Conservation (phyloP, 2,113 vertebrate species). For the Anhinga anhinga region DNA sequence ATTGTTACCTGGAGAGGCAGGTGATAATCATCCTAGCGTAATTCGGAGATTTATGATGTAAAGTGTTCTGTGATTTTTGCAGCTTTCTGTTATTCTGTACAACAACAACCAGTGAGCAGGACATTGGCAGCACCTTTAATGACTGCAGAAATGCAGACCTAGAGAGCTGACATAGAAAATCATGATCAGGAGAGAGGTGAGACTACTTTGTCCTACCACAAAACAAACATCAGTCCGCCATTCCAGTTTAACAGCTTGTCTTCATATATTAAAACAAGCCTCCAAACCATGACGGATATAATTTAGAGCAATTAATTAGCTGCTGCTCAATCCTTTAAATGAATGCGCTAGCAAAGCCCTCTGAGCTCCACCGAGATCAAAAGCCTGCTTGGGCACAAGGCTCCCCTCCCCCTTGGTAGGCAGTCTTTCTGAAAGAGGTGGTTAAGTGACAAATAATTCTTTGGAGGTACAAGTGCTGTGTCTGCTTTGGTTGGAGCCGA, state of each 20-base stretch:
- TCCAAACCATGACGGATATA: background rate
- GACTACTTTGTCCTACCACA: background rate
- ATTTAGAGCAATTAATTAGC: background rate
- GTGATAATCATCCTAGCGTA: background rate
- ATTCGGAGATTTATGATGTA: background rate
- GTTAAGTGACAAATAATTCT: background rate
- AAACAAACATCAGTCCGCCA: background rate
- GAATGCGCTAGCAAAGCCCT: background rate
- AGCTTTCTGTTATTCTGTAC: background rate
- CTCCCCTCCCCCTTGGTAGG: background rate
- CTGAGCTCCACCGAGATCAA: background rate
- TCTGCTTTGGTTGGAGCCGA: background rate
- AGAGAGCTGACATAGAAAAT: background rate
- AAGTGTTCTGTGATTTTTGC: background rate
- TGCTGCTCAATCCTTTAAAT: background rate
- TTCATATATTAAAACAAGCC: background rate
- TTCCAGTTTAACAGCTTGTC: background rate
- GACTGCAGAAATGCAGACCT: background rate
- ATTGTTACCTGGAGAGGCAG: background rate
- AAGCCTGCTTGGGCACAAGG: background rate
- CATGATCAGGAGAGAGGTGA: background rate
- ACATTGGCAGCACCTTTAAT: background rate
- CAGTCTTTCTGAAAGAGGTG: background rate
- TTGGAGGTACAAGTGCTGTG: background rate
- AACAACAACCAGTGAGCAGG: background rate